Percentiles rank a stretch among this genome's conserved stretches.
Conservation (phyloP, 2,797 vertebrate genomes). For the Psittacula derbiana region DNA sequence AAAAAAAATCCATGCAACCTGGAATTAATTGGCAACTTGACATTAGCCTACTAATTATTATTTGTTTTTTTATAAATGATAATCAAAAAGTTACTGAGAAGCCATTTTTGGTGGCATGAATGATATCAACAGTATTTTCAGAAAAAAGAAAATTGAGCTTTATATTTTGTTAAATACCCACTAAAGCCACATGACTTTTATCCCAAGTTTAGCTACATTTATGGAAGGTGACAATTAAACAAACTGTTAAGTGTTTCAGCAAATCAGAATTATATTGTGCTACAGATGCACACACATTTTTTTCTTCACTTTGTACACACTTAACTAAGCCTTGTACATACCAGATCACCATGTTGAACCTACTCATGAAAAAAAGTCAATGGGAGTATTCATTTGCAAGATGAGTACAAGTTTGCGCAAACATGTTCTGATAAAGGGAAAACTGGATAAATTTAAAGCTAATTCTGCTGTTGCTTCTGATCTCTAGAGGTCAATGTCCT, state of each 20-base stretch:
- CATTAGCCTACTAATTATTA: background rate
- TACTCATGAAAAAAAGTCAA: background rate
- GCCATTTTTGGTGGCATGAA: background rate
- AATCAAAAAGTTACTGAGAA: background rate
- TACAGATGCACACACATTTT: background rate
- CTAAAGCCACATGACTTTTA: background rate
- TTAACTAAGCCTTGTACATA: background rate
- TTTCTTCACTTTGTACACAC: background rate
- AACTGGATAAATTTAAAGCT: background rate
- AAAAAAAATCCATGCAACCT: background rate
- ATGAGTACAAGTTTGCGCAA: background rate
- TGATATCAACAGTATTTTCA: fast-evolving
- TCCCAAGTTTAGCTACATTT: background rate
- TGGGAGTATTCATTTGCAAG: background rate
- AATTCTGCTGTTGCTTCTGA: background rate
- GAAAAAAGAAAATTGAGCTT: background rate
- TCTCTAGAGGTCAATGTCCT: background rate
- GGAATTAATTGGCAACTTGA: background rate
- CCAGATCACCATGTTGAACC: background rate
- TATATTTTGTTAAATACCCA: background rate
- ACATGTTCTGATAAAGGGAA: background rate
- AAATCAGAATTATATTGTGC: background rate
- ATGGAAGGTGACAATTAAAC: background rate
- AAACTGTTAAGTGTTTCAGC: background rate
- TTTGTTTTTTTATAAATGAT: background rate